phyloP scores from a whole-genome alignment of 2,113 vertebrate species.

The Cyprinodon tularosa region DNA sequence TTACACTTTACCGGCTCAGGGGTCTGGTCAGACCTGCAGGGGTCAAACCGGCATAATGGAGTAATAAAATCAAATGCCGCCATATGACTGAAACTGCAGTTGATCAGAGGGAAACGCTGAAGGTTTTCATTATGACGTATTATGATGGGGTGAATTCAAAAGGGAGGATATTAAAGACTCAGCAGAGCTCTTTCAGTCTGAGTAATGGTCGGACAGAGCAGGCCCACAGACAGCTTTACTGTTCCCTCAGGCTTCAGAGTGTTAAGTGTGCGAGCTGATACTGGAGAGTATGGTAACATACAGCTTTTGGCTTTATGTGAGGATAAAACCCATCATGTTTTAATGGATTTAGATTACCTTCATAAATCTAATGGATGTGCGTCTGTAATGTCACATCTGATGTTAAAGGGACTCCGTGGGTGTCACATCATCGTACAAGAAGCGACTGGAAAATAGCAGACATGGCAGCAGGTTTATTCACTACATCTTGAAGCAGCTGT shows the following conservation, averaged over 20 bases:
- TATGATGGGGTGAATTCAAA: constrained; percentile 48
- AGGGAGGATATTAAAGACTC: constrained; percentile 57
- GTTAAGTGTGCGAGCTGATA: constrained; percentile 50
- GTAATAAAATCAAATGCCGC: constrained; percentile 60
- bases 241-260: constrained; percentile 56
- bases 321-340: constrained; percentile 40
- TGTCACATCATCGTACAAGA: background rate
- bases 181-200: constrained; percentile 52
- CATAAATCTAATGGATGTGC: constrained; percentile 16
- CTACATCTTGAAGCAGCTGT: background rate
- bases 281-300: constrained; percentile 32
- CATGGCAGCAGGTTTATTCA: background rate
- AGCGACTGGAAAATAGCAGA: background rate
- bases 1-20: constrained; percentile 26
- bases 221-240: constrained; percentile 58
- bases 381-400: constrained; percentile 1
- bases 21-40: constrained; percentile 39
- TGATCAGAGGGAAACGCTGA: constrained; percentile 48
- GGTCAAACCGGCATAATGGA: constrained; percentile 46
- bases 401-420: background rate
- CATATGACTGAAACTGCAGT: constrained; percentile 38
- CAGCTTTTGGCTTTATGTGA: constrained; percentile 25
- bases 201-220: constrained; percentile 51
- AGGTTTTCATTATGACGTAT: constrained; percentile 59
- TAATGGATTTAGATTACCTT: constrained; percentile 40